A percentile compares a stretch with the other conserved stretches of the same genome.
Evolutionary conservation across 2,113 vertebrate species (phyloP).

Genomic region (Okapia johnstoni): DNA sequence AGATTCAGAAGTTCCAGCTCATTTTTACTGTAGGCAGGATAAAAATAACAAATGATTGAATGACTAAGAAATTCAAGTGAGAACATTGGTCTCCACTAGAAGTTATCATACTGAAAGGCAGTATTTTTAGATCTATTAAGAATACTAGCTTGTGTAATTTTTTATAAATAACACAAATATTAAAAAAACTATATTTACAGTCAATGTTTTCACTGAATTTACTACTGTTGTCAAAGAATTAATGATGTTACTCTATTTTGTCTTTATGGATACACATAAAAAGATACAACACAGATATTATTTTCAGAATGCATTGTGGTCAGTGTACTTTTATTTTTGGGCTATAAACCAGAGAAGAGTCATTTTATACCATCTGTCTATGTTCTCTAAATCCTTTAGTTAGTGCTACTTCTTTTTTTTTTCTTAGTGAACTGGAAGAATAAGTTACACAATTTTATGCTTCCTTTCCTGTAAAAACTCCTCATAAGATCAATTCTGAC

Average conservation of each 20-base stretch:
- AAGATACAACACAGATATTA: background rate
- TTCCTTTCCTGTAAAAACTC: background rate
- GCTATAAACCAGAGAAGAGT: background rate
- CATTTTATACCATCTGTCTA: background rate
- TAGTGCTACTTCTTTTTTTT: background rate
- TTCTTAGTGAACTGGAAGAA: background rate
- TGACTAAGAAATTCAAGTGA: background rate
- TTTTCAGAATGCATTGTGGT: background rate
- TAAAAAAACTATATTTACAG: background rate
- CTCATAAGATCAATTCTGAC: background rate
- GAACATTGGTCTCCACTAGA: background rate
- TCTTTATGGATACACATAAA: background rate
- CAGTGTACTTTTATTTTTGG: background rate
- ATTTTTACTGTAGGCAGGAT: background rate
- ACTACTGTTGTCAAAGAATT: conserved; percentile 8
- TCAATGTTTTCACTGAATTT: background rate
- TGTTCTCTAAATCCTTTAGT: background rate
- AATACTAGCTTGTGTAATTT: background rate
- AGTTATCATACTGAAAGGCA: background rate
- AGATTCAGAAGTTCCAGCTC: background rate
- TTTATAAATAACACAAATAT: too few species aligned
- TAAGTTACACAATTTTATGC: background rate
- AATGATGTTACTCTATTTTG: background rate
- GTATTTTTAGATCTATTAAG: background rate
- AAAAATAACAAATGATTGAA: background rate